Base-by-base conservation (phyloP, 2,113 vertebrate genomes). In the Beaufortia kweichowensis region DNA sequence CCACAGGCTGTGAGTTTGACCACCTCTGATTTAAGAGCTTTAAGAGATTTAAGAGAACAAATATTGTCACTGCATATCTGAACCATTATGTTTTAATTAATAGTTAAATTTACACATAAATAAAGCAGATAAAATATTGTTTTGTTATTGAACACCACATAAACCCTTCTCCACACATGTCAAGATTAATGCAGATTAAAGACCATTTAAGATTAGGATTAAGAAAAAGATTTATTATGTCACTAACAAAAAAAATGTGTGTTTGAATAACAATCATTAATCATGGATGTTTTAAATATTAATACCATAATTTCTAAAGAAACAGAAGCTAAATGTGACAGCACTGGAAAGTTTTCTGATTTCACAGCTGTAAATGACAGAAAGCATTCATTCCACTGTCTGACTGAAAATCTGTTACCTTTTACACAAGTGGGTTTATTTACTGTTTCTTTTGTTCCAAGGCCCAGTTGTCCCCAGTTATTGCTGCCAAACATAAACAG, bases 401-500 rank as follows among this genome's bases (percentile, higher is more conserved):
- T n/a, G 23, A 53, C 3, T 61, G 39, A 53, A 6, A 26, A 0
- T 68, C 24, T 26, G 12, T 5, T 1, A 99, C 96, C 96, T 98
- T 98, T 99, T 69, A 99, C 90, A 93, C 96, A 95, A 0, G 94
- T 98, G 76, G 97, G 97, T 81, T 94, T 97, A 87, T 69, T 92
- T 79, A 96, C 85, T 0, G 92, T 86, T 64, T 80, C 84, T 84
- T 94, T 97, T 83, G 94, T 93, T 75, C 95, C 95, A 77, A 98
- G 90, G 80, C 96, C 96, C 33, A 99, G 92, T 24, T 99, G 97
- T 56, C 96, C 97, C 95, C 96, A 98, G 86, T 95, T 95, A 86
- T 98, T 99, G 86, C 96, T 96, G 87, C 96, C 96, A 7, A 99
- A 98, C 93, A 97, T 89, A 81, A 95, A 99, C 0, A 99, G 91